Evolutionary conservation across 2,888 invertebrate genomes (phyloP).

Genomic region (Scaptomyza cyrtandrae): DNA sequence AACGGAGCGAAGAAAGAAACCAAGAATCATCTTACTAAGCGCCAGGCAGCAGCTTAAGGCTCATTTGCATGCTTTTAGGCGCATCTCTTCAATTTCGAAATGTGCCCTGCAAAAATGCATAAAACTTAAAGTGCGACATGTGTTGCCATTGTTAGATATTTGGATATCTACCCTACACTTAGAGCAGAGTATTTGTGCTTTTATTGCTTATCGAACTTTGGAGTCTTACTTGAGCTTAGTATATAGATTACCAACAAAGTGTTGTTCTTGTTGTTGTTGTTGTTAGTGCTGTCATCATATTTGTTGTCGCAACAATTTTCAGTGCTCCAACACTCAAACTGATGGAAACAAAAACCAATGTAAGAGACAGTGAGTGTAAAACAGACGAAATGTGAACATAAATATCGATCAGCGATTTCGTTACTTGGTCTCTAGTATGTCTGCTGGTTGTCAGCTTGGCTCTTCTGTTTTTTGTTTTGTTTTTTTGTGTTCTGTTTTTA

Average conservation of each 20-base stretch:
- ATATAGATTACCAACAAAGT: neutral
- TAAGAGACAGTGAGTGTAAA: neutral
- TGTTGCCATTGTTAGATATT: conserved; percentile 35
- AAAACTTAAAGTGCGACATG: conserved; percentile 48
- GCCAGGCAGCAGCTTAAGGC: conserved; percentile 11
- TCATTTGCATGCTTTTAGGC: conserved; percentile 70
- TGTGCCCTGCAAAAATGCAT: conserved; percentile 48
- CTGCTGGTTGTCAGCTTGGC: conserved; percentile 36
- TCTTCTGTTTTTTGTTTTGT: conserved; percentile 11
- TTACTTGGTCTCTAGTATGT: conserved; percentile 33
- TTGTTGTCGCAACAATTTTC: conserved; percentile 16
- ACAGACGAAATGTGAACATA: neutral
- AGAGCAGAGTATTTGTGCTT: conserved; percentile 1
- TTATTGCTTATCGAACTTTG: neutral
- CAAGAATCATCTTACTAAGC: conserved; percentile 2
- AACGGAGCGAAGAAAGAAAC: conserved; percentile 18
- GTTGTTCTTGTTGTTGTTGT: neutral
- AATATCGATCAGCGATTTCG: conserved; percentile 31
- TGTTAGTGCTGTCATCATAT: conserved; percentile 14
- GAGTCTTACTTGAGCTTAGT: conserved; percentile 1
- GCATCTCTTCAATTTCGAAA: conserved; percentile 43
- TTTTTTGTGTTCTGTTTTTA: no score
- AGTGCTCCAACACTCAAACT: conserved; percentile 29
- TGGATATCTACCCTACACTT: conserved; percentile 1
- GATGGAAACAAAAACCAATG: conserved; percentile 3